phyloP scores from a whole-genome alignment of 2,113 vertebrate species.

The Arizona elegans region DNA sequence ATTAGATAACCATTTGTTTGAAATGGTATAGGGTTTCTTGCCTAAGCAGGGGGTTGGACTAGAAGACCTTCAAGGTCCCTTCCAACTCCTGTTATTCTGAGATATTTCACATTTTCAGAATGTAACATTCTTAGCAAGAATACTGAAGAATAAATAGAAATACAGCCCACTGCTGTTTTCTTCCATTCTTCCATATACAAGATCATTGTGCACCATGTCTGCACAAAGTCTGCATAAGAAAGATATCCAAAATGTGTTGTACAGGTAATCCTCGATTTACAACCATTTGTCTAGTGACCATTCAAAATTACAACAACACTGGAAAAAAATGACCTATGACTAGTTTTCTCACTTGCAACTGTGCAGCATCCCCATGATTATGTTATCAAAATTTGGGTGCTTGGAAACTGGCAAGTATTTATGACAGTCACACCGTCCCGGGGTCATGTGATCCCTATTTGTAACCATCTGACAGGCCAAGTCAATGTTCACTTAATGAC shows the following conservation, averaged over 20 bases:
- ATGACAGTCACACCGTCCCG: background rate
- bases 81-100: too few species aligned
- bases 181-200: background rate
- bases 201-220: background rate
- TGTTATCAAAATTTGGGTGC: background rate
- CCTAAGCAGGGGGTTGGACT: too few species aligned
- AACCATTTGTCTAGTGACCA: background rate
- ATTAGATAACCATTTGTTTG: too few species aligned
- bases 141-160: background rate
- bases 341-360: background rate
- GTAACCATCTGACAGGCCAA: background rate
- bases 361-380: background rate
- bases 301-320: background rate
- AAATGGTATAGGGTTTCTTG: too few species aligned
- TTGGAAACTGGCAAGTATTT: background rate
- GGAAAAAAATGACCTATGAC: background rate
- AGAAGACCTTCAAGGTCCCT: too few species aligned
- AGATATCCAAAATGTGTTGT: background rate
- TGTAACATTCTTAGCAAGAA: background rate
- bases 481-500: background rate
- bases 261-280: background rate
- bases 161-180: background rate
- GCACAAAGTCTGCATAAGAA: background rate
- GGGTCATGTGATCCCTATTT: background rate
- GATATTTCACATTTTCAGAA: too few species aligned